Evolutionary conservation across 2,888 invertebrate species (phyloP).

Genomic region (Smittia aterrima): DNA sequence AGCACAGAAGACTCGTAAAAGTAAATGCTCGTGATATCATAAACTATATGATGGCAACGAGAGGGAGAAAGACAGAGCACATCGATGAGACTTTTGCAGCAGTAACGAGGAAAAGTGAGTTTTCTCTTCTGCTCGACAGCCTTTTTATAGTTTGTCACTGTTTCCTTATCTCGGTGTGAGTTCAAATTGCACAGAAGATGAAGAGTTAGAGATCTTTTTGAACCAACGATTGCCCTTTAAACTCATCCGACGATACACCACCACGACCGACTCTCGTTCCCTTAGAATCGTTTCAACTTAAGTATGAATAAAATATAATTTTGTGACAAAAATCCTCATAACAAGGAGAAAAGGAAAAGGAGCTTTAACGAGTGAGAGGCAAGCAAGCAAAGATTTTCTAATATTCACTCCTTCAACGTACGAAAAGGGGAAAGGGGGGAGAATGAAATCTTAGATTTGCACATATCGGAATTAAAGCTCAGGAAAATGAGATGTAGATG

Average conservation of each 20-base stretch:
- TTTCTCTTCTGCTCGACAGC: not conserved
- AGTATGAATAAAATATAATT: slow-evolving; percentile 22
- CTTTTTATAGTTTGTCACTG: not conserved
- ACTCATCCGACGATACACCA: too few species aligned
- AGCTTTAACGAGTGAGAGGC: not conserved
- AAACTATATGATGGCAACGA: slow-evolving; percentile 12
- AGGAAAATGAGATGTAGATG: slow-evolving; percentile 3
- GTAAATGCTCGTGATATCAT: slow-evolving; percentile 30
- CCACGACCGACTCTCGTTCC: not conserved
- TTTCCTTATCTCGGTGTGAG: not conserved
- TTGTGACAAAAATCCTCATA: slow-evolving; percentile 7
- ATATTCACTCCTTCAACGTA: too few species aligned
- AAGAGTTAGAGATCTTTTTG: too few species aligned
- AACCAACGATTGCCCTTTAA: too few species aligned
- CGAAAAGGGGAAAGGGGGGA: too few species aligned
- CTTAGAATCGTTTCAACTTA: not conserved
- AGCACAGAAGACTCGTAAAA: not conserved
- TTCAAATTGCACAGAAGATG: too few species aligned
- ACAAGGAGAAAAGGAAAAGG: not conserved
- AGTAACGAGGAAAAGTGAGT: not conserved
- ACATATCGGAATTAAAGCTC: slow-evolving; percentile 9
- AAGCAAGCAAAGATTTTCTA: not conserved
- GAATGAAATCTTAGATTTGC: not conserved
- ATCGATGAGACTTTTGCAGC: not conserved
- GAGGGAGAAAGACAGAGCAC: not conserved